Evolutionary conservation across 30 jellyfish, hydroid and myxozoan species (phyloP).

Genomic region (Hydra vulgaris): DNA sequence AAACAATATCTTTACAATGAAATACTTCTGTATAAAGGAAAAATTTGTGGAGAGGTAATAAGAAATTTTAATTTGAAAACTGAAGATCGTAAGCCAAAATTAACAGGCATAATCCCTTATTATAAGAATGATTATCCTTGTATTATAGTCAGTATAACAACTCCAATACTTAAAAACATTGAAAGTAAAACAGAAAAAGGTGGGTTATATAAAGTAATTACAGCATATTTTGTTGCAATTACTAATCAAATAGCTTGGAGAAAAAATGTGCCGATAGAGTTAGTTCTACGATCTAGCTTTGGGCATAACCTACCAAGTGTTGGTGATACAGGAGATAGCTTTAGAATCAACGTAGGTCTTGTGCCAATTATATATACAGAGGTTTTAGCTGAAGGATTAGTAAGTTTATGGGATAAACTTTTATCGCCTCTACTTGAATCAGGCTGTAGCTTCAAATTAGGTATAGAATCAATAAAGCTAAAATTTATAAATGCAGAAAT

Average conservation of each 20-base stretch:
- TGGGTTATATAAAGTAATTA: too few relatives aligned
- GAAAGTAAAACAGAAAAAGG: too few relatives aligned
- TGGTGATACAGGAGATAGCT: too few relatives aligned
- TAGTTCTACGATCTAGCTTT: too few relatives aligned
- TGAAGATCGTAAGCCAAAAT: not conserved
- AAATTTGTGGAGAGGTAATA: not conserved
- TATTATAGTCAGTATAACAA: not conserved
- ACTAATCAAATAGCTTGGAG: too few relatives aligned
- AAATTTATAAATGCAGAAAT: not conserved
- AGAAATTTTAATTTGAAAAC: not conserved
- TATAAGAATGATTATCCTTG: not conserved
- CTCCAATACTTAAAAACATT: not conserved
- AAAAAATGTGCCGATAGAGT: too few relatives aligned
- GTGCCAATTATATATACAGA: not conserved
- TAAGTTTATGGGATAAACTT: not conserved
- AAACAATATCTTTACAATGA: not conserved
- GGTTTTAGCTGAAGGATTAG: not conserved
- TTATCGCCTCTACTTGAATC: not conserved
- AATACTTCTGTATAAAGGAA: not conserved
- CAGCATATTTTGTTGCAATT: too few relatives aligned
- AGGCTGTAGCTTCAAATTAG: not conserved
- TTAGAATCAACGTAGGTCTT: not conserved
- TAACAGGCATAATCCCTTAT: not conserved
- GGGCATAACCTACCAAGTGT: too few relatives aligned
- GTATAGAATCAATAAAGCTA: not conserved